These are phyloP conservation scores for Drosophila biarmipes DNA, from an alignment of 1,140 invertebrate genomes.

Conservation along the genomic window DNA sequence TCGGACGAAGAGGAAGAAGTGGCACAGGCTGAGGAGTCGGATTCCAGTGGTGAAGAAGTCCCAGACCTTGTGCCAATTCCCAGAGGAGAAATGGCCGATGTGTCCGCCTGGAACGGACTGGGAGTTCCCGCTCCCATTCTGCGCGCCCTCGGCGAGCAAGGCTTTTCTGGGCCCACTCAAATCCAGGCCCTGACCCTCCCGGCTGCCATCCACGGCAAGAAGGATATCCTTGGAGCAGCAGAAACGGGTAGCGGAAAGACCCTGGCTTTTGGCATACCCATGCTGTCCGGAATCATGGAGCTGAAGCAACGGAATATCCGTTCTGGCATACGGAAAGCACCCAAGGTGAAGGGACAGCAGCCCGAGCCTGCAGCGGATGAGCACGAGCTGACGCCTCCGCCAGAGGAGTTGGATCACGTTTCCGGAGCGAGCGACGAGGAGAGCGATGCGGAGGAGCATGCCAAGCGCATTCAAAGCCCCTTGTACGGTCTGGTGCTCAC, in stretches of 20 bases:
- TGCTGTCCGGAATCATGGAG: slow-evolving; percentile 93
- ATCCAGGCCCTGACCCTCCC: slow-evolving; percentile 93
- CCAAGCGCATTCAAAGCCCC: slow-evolving; percentile 84
- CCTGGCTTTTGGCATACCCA: slow-evolving; percentile 97
- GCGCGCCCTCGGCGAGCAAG: slow-evolving; percentile 89
- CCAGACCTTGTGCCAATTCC: slow-evolving; percentile 33
- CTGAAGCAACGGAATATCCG: slow-evolving; percentile 86
- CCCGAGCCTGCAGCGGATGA: slow-evolving; percentile 58
- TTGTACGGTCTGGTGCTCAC: slow-evolving; percentile 95
- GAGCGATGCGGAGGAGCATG: slow-evolving; percentile 75
- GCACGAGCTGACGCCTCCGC: slow-evolving; percentile 74
- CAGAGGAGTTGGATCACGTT: slow-evolving; percentile 73
- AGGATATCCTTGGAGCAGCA: slow-evolving; percentile 97
- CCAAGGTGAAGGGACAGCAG: slow-evolving; percentile 83
- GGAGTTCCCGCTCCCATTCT: slow-evolving; percentile 89
- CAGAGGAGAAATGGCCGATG: slow-evolving; percentile 29
- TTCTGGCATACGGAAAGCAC: slow-evolving; percentile 68
- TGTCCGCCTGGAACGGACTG: slow-evolving; percentile 89
- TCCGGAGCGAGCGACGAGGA: slow-evolving; percentile 83
- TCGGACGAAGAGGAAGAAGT: slow-evolving; percentile 22
- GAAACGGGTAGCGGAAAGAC: slow-evolving; percentile 99
- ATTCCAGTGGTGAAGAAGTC: slow-evolving; percentile 30
- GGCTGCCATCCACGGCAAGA: slow-evolving; percentile 92
- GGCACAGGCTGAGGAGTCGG: slow-evolving; percentile 2
- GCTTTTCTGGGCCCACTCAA: slow-evolving; percentile 92